Percentiles rank a stretch among this genome's conserved stretches.
These are phyloP conservation scores for Tetragonula clypearis DNA, from an alignment of 1,140 invertebrate species.

Conservation along the genomic window DNA sequence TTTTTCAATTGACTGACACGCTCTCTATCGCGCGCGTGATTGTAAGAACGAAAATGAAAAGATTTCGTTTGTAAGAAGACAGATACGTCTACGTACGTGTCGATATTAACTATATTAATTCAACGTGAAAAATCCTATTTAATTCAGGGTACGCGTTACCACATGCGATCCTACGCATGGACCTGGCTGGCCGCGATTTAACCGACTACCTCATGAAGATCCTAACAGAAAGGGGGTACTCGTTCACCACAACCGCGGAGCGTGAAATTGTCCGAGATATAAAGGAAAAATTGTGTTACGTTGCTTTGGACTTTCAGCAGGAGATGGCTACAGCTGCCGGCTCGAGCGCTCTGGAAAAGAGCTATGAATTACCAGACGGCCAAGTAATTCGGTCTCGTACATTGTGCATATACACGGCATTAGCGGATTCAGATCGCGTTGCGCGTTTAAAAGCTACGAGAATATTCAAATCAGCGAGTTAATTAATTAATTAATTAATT, in stretches of 20 bases:
- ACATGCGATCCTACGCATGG: conserved; percentile 93
- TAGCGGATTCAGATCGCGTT: too few species aligned
- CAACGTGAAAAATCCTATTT: neutral
- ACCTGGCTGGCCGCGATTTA: conserved; percentile 94
- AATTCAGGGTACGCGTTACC: conserved; percentile 84
- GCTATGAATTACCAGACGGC: conserved; percentile 93
- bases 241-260: conserved; percentile 88
- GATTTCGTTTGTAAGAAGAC: neutral
- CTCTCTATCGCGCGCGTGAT: neutral
- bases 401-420: neutral
- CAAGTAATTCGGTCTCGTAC: conserved; percentile 84
- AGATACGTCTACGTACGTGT: too few species aligned
- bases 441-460: neutral
- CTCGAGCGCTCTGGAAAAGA: conserved; percentile 92
- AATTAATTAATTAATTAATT: neutral
- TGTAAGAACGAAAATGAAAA: neutral
- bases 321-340: conserved; percentile 93
- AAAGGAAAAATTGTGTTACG: conserved; percentile 93
- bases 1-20: too few species aligned
- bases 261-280: conserved; percentile 93
- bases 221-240: conserved; percentile 90
- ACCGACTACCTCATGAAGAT: conserved; percentile 96
- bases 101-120: neutral
- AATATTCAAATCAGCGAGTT: neutral
- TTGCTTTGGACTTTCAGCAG: conserved; percentile 92